phyloP scores from a whole-genome alignment of 2,113 vertebrate species.

The Gorsachius goisagi region DNA sequence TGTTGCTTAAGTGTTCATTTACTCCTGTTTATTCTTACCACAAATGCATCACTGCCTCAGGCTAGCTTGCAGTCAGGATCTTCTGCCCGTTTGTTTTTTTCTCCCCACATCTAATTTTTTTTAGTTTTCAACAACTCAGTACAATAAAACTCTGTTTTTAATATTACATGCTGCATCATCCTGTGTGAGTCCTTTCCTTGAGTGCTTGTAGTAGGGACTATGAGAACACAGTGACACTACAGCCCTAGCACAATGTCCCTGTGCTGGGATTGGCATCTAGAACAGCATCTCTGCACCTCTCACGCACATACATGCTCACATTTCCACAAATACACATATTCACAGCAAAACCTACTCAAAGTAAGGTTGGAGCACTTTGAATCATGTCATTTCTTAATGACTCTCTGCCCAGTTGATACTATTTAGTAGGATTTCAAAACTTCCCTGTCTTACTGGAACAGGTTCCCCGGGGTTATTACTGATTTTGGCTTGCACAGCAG shows the following conservation, averaged over 20 bases:
- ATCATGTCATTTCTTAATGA: not conserved
- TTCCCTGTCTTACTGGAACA: not conserved
- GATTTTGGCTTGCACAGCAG: not conserved
- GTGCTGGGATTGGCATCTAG: not conserved
- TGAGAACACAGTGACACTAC: not conserved
- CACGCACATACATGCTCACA: not conserved
- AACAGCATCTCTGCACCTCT: not conserved
- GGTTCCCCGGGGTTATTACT: not conserved
- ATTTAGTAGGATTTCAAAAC: not conserved
- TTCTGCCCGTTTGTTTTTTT: conserved; percentile 28
- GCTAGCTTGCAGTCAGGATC: conserved; percentile 5
- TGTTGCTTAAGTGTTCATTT: conserved; percentile 61
- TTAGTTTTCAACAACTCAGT: conserved; percentile 23
- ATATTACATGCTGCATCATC: not conserved
- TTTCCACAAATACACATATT: not conserved
- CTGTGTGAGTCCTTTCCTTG: not conserved
- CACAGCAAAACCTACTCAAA: not conserved
- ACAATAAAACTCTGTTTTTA: not conserved
- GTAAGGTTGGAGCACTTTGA: not conserved
- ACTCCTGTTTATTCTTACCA: conserved; percentile 47
- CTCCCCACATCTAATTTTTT: conserved; percentile 11
- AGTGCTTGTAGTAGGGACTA: not conserved
- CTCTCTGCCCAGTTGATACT: not conserved
- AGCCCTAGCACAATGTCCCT: not conserved
- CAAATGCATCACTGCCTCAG: conserved; percentile 45